Base-by-base conservation (phyloP, 2,888 invertebrate species). In the Scaptomyza reducta region DNA sequence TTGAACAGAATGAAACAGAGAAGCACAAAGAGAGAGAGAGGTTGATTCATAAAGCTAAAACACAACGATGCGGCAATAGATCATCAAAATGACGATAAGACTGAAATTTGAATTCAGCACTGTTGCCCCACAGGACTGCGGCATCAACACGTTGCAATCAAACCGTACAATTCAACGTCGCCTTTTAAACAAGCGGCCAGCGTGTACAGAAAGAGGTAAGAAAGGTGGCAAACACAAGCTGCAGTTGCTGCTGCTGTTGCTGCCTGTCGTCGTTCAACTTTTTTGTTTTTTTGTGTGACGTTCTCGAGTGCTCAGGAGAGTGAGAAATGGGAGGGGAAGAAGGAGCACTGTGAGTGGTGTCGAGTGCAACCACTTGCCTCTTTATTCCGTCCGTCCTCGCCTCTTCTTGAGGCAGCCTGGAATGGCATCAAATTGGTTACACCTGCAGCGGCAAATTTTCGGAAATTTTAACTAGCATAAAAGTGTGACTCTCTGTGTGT, bases 391-490 rank as follows among this genome's bases (percentile, higher is more conserved):
- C 7, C 14, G n/a, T 6, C 27, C n/a, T 31, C 27, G 16, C 45
- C 45, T 27, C 42, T 42, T 22, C 35, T n/a, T 6, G 16, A 16
- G 50, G 45, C 55, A 51, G n/a, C 54, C 66, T 31, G 41, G 16
- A 67, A 68, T 46, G 54, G 50, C 74, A 68, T 62, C 74, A 87
- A 84, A 80, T 76, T 70, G 84, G 56, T 74, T 64, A 77, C 88
- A 79, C 80, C 82, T 86, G 87, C 71, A 74, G 74, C 64, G 53
- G 63, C 56, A 74, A 74, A 81, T 87, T 84, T 80, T 78, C 58
- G 65, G 64, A 86, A 83, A 87, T 86, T 83, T 86, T 86, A 79
- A 79, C 87, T 77, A 73, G 68, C 85, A 65, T 42, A 42, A 63
- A 66, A 54, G 42, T 58, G 14, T 42, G 14, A 40, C 14, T 59